phyloP scores from a whole-genome alignment of 2,888 invertebrate species.

The Gymnoscelis rufifasciata region DNA sequence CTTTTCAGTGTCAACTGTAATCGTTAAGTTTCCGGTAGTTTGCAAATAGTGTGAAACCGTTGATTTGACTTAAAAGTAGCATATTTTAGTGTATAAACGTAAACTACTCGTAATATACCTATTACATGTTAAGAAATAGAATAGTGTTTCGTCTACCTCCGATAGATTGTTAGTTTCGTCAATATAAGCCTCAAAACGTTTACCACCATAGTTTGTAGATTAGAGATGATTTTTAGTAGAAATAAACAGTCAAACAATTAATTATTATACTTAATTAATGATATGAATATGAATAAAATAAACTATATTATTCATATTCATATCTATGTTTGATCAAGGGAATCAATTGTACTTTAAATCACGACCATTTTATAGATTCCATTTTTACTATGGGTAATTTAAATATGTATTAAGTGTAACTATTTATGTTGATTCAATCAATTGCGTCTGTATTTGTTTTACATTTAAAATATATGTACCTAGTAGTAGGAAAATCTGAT shows the following conservation, averaged over 20 bases:
- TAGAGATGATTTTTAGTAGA: slow-evolving; percentile 14
- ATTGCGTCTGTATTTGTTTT: too few relatives aligned
- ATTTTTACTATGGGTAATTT: too few relatives aligned
- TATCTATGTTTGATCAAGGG: slow-evolving; percentile 1
- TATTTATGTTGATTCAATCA: too few relatives aligned
- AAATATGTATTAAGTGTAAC: too few relatives aligned
- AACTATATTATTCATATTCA: too few relatives aligned
- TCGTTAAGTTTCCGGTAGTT: background rate
- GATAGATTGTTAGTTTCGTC: slow-evolving; percentile 22
- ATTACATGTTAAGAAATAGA: slow-evolving; percentile 18
- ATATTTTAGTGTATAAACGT: slow-evolving; percentile 26
- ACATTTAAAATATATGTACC: too few relatives aligned
- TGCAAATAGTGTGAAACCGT: background rate
- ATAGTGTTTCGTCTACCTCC: slow-evolving; percentile 32
- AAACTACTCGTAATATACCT: slow-evolving; percentile 11
- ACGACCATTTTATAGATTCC: too few relatives aligned
- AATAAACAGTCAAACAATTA: slow-evolving; percentile 4
- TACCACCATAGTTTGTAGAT: slow-evolving; percentile 17
- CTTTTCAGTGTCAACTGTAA: background rate
- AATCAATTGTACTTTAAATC: too few relatives aligned
- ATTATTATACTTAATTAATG: background rate
- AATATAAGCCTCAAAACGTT: slow-evolving; percentile 22
- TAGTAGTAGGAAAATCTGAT: too few relatives aligned
- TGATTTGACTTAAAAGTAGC: slow-evolving; percentile 24
- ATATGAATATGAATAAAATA: too few relatives aligned